phyloP scores from a whole-genome alignment of 1,140 invertebrate genomes.

The Meloidogyne floridensis region DNA sequence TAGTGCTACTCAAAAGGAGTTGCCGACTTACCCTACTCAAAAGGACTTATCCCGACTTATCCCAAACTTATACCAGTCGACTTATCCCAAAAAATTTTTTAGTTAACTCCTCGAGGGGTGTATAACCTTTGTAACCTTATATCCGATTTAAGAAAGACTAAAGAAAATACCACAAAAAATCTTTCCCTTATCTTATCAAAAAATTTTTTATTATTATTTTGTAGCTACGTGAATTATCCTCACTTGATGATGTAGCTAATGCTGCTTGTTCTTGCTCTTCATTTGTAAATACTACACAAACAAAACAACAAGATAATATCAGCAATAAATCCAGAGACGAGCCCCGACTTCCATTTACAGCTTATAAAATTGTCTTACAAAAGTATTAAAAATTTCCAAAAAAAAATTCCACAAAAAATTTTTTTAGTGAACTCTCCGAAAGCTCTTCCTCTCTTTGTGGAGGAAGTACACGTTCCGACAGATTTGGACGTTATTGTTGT shows the following conservation, averaged over 20 bases:
- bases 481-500: background rate
- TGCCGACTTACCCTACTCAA: background rate
- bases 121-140: background rate
- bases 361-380: slow-evolving; percentile 23
- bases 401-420: background rate
- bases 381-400: background rate
- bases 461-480: background rate
- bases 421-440: slow-evolving; percentile 12
- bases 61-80: too few relatives aligned
- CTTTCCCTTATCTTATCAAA: too few relatives aligned
- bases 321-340: background rate
- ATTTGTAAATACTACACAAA: background rate
- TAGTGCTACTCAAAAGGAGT: background rate
- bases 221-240: slow-evolving; percentile 24
- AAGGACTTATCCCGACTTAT: too few relatives aligned
- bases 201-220: background rate
- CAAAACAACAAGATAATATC: background rate
- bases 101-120: too few relatives aligned
- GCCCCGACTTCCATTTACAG: background rate
- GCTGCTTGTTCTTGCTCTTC: slow-evolving; percentile 2
- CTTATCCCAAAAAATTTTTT: too few relatives aligned
- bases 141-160: background rate
- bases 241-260: slow-evolving; percentile 19
- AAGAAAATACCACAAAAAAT: too few relatives aligned
- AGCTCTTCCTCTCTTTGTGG: slow-evolving; percentile 23